These are phyloP conservation scores for Peromyscus aztecus DNA, from an alignment of 2,797 vertebrate genomes.

Conservation along the genomic window DNA sequence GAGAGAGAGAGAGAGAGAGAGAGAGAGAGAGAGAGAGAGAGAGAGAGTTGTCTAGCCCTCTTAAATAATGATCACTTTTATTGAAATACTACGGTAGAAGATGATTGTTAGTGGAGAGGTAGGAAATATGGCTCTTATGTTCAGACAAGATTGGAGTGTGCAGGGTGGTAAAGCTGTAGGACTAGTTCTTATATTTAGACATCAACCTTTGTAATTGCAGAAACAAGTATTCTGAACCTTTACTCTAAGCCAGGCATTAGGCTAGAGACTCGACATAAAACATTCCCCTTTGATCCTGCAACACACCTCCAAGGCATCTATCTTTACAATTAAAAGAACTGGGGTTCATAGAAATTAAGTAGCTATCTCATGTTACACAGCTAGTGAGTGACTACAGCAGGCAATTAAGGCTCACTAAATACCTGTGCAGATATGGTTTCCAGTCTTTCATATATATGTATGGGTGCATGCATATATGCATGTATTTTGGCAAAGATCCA, in stretches of 20 bases:
- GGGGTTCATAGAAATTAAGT: neutral
- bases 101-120: neutral
- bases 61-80: neutral
- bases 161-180: neutral
- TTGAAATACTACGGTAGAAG: neutral
- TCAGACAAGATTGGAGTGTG: neutral
- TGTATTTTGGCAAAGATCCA: neutral
- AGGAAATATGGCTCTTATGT: neutral
- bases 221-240: neutral
- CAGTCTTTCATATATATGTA: neutral
- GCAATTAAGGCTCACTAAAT: neutral
- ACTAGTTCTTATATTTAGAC: neutral
- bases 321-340: neutral
- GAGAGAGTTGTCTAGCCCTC: neutral
- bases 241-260: neutral
- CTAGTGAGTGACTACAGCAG: neutral
- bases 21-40: too few species aligned
- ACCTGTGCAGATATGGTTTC: neutral
- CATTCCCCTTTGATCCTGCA: neutral
- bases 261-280: neutral
- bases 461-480: neutral
- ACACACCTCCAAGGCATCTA: neutral
- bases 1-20: too few species aligned
- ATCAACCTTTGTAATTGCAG: neutral
- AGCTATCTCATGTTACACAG: neutral